Conservation (phyloP, 2,797 vertebrate species). For the Numenius phaeopus region DNA sequence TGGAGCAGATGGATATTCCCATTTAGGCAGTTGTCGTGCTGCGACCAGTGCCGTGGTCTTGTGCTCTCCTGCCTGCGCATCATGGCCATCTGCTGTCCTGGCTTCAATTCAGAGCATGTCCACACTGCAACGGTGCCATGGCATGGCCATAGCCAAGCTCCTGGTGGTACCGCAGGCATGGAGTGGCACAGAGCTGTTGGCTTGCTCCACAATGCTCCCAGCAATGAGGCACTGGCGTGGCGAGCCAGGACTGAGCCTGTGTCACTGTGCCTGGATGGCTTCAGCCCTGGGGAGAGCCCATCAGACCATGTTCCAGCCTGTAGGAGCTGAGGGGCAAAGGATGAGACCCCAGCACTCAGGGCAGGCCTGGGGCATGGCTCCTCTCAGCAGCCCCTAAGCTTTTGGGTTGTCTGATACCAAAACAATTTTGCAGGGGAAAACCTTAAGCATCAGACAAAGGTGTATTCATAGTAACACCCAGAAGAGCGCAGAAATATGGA, state of each 20-base stretch:
- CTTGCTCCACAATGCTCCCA: background rate
- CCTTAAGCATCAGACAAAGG: background rate
- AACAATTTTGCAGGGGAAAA: background rate
- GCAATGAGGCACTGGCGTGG: fast-evolving
- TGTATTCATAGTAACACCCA: background rate
- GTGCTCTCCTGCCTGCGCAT: background rate
- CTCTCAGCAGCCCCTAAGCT: background rate
- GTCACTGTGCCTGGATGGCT: background rate
- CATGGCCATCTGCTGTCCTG: background rate
- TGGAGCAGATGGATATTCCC: constrained; percentile 10
- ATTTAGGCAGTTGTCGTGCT: background rate
- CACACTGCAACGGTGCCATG: fast-evolving
- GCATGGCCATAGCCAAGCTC: background rate
- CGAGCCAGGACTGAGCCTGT: background rate
- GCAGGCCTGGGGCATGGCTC: background rate
- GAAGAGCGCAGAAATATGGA: background rate
- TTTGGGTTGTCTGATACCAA: background rate
- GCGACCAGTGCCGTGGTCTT: fast-evolving
- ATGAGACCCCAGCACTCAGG: background rate
- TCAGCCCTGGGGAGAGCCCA: background rate
- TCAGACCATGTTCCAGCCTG: background rate
- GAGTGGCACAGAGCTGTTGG: fast-evolving
- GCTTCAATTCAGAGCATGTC: background rate
- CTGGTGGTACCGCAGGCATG: background rate
- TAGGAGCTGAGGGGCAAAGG: background rate